A percentile compares a stretch with the other conserved stretches of the same genome.
These are phyloP conservation scores for Rhynchophorus ferrugineus DNA, from an alignment of 1,140 invertebrate species.

Conservation along the genomic window DNA sequence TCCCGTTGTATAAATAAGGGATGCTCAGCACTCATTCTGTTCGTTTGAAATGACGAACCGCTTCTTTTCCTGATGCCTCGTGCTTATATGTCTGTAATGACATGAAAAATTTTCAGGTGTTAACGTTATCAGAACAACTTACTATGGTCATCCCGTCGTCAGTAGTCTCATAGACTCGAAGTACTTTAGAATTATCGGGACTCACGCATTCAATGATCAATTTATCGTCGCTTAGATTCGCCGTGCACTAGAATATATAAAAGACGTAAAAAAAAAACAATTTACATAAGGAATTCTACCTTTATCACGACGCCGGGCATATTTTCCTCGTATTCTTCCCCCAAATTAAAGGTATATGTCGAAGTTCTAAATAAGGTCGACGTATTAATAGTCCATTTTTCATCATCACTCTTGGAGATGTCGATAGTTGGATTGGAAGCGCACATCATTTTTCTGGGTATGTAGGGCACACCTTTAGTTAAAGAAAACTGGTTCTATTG, in stretches of 20 bases:
- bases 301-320: conserved; percentile 41
- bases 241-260: conserved; percentile 42
- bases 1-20: too few species aligned
- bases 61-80: conserved; percentile 28
- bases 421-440: conserved; percentile 51
- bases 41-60: conserved; percentile 32
- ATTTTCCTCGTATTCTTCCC: conserved; percentile 46
- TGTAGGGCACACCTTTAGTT: conserved; percentile 46
- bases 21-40: background rate
- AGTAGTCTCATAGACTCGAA: conserved; percentile 48
- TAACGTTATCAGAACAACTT: too few species aligned
- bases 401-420: conserved; percentile 47
- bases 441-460: conserved; percentile 55
- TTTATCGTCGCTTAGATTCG: conserved; percentile 46
- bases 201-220: conserved; percentile 46
- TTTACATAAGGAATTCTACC: too few species aligned
- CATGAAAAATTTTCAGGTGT: background rate
- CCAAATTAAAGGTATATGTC: conserved; percentile 43
- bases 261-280: background rate
- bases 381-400: conserved; percentile 49
- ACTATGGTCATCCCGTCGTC: conserved; percentile 51
- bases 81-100: conserved; percentile 29
- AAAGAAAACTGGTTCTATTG: conserved; percentile 13
- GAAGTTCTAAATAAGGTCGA: conserved; percentile 45
- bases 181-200: conserved; percentile 44